Evolutionary conservation across 2,797 vertebrate species (phyloP), one percentile per base, ranked within the genome.

Genomic region (Lindbergichthys nudifrons): DNA sequence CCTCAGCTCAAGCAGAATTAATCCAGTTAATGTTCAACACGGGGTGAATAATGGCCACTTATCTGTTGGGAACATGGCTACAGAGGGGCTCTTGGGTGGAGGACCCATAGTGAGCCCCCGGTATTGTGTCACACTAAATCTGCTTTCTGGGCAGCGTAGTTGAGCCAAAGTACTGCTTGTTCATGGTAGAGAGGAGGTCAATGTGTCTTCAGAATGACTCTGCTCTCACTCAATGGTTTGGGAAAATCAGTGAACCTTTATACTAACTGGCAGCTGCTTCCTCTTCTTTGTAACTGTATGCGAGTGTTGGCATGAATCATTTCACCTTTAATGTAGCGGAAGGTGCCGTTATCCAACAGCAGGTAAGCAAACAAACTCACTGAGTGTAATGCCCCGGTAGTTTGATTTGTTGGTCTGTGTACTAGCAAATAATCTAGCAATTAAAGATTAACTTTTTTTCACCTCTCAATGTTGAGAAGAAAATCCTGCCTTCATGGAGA

Each of bases 21-120:
- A 94, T 94, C 91, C 87, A 87, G 89, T 94, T 94, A 93, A 90
- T 91, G 88, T 91, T 89, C 82, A 92, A 90, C 91, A 81, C 51
- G 30, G 82, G 77, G 65, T 90, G 91, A 92, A 92, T 90, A 93
- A 92, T 91, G 85, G 80, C 77, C 78, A 86, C 85, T 92, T 92
- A 93, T 93, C 92, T 90, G 85, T 81, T 66, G 71, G 82, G 85
- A 88, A 82, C 88, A 89, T 65, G 67, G 73, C 48, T 83, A 68
- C 45, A 76, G 81, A 75, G 65, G 70, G 64, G 78, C 84, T 82
- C 59, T 68, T 75, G 86, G 73, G 71, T 73, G 36, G 65, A 79
- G 42, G 67, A 58, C 43, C 69, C 61, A 36, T 15, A 66, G 47
- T 59, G 61, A 78, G 67, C 48, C 81, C 61, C 21, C 23, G n/a